These are phyloP conservation scores for Hipposideros armiger DNA, from an alignment of 2,113 vertebrate species.

Conservation along the genomic window DNA sequence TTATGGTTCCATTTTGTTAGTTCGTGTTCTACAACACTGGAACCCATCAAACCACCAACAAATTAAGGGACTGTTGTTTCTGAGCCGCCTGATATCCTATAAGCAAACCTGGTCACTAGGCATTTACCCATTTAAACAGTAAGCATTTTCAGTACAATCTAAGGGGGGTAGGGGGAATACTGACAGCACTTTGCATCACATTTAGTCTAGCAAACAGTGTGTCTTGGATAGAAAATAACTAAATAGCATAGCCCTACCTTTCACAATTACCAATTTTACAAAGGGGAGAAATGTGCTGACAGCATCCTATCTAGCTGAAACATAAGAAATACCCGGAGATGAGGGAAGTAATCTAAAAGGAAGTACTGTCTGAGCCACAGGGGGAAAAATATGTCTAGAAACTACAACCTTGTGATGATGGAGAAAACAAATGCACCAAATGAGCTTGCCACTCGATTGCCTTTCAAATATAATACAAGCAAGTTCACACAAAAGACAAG, in stretches of 20 bases:
- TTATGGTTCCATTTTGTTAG: constrained; percentile 46
- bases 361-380: constrained; percentile 70
- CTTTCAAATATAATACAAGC: constrained; percentile 45
- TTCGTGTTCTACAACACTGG: neutral
- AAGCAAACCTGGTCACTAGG: neutral
- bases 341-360: constrained; percentile 53
- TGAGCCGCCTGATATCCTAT: neutral
- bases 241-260: constrained; percentile 39
- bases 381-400: constrained; percentile 44
- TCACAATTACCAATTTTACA: constrained; percentile 61
- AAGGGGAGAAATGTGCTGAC: constrained; percentile 43
- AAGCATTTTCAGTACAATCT: neutral
- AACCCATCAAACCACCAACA: constrained; percentile 40
- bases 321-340: constrained; percentile 51
- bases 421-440: constrained; percentile 60
- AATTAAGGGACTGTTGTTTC: constrained; percentile 27
- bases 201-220: neutral
- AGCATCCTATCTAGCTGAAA: constrained; percentile 70
- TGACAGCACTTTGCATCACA: neutral
- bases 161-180: neutral
- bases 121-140: constrained; percentile 44
- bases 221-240: constrained; percentile 26
- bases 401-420: constrained; percentile 55
- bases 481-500: neutral
- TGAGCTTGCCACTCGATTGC: neutral